Percentiles rank a stretch among this genome's conserved stretches.
These are phyloP conservation scores for Orchesella cincta DNA, from an alignment of 1,140 invertebrate species.

Conservation along the genomic window DNA sequence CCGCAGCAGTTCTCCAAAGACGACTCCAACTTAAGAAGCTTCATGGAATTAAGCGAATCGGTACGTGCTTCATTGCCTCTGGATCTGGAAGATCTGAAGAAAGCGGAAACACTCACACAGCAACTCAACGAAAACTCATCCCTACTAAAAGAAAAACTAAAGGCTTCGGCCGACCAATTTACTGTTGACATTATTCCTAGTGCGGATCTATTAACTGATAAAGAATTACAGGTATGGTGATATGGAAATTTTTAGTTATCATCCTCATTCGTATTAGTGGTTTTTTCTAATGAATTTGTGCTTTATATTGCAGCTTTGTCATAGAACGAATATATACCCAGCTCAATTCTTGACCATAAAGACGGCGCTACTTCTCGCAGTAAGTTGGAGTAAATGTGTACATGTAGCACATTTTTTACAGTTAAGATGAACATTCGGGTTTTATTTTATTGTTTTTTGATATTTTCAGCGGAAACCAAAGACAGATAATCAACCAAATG, in stretches of 20 bases:
- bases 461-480: constrained; percentile 20
- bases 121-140: constrained; percentile 35
- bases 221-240: constrained; percentile 42
- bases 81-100: constrained; percentile 33
- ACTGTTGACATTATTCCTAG: constrained; percentile 45
- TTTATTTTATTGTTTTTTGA: not conserved
- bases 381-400: not conserved
- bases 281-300: constrained; percentile 35
- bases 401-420: constrained; percentile 46
- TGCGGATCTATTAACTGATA: constrained; percentile 35
- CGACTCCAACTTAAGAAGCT: constrained; percentile 49
- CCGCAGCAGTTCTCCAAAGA: constrained; percentile 58
- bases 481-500: constrained; percentile 7
- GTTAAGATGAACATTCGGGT: not conserved
- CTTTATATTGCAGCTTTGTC: constrained; percentile 59
- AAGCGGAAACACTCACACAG: constrained; percentile 28
- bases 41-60: constrained; percentile 43
- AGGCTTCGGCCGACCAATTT: constrained; percentile 49
- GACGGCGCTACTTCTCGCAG: constrained; percentile 58
- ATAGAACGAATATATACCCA: constrained; percentile 60
- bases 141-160: constrained; percentile 48
- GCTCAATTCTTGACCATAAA: constrained; percentile 64
- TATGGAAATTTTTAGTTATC: not conserved
- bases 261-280: constrained; percentile 22
- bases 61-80: constrained; percentile 33